Evolutionary conservation across 2,797 vertebrate genomes (phyloP), one percentile per base, ranked within the genome.

Genomic region (Acanthis flammea): DNA sequence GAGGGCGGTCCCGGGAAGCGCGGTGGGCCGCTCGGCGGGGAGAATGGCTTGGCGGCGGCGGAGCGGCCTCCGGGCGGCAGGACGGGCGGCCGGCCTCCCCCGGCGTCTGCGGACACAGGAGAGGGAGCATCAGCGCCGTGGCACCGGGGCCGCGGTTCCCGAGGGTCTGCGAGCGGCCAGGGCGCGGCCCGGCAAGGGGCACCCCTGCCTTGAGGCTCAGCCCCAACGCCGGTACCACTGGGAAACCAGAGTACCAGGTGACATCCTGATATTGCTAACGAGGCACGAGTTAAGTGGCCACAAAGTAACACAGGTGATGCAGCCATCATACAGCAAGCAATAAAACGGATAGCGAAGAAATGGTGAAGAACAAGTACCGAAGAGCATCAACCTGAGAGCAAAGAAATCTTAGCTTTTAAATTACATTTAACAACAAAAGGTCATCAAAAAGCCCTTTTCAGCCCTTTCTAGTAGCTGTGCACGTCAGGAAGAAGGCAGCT

Each of bases 61-160:
- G 98, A 96, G 90, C 98, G 98, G 78, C 96, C 98, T 87, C 98
- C 99, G 30, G 98, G 98, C 58, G 99, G 99, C 75, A 99, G 93
- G 33, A 98, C 33, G 7, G 99, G 98, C 27, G 98, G 98, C 73
- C 99, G 98, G 92, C 94, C 96, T 88, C 98, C 98, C 77, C 96
- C 97, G 4, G 98, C 96, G 63, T 99, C 99, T 99, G 95, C 66
- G 91, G 96, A 80, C 41, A 86, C 12, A 88, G 67, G 85, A 44
- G n/a, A 48, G 53, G 11, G 19, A 17, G 25, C 73, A 19, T 77
- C 45, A 65, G 73, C 50, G 4, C 2, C 47, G 2, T 1, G 10
- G 33, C 35, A 16, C 60, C 5, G 13, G 17, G 22, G 11, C 58
- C 25, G 33, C 7, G 15, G 4, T 1, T 8, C 33, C 62, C 5